Base-by-base conservation (phyloP, 2,113 vertebrate genomes). In the Petrocephalus microphthalmus region DNA sequence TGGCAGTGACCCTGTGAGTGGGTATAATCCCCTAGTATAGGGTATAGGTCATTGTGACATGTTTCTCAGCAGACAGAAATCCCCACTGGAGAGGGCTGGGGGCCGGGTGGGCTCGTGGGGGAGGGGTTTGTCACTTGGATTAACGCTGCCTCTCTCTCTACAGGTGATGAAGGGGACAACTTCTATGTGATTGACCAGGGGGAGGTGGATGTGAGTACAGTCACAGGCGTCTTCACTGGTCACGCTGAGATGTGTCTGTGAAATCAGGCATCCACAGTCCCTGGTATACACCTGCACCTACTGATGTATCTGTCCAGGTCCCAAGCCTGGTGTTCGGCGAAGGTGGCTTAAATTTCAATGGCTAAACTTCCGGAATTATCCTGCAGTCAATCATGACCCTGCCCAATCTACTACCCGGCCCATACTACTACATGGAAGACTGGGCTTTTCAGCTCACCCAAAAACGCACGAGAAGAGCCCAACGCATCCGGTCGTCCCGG, bases 151-250 rank as follows among this genome's bases (percentile, higher is more conserved):
- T 86, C 37, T 64, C 20, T 29, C 57, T 86, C 84, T 37, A 29
- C 90, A 97, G 96, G 96, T 90, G 94, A 97, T 0, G 96, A 97
- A 93, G 96, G 96, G 47, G 96, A 97, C 88, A 97, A 97, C 91
- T 97, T 97, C 91, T 97, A 97, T n/a, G 96, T 97, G 42, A 94
- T 97, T 5, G 96, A 97, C 90, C 96, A 96, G 89, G 96, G 96
- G 52, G 96, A 97, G 91, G 96, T 96, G 54, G 96, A 97, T 17
- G 96, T 97, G 88, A 97, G 95, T 95, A 56, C 15, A 51, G 29
- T 19, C 57, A n/a, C 0, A 1, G 49, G 22, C 1, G 54, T 60
- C 57, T 64, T 25, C 60, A 29, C n/a, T 64, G 60, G n/a, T 64
- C n/a, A 64, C 10, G 3, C 7, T 25, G 71, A 33, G 13, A 11